Base-by-base conservation (phyloP, 1,140 invertebrate genomes). In the Wasmannia auropunctata region DNA sequence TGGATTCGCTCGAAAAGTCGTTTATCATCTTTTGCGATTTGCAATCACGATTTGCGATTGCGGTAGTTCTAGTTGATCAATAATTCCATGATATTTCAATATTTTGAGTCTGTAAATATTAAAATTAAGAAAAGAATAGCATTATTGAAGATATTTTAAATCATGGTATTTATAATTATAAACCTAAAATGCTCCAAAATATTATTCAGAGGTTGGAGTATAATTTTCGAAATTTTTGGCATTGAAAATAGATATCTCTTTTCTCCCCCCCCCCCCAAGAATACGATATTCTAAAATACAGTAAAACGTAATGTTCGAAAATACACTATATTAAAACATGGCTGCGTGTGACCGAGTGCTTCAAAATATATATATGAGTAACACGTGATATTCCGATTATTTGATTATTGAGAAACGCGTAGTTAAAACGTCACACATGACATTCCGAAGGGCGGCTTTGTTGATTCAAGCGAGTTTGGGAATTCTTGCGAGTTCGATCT, bases 391-490 rank as follows among this genome's bases (percentile, higher is more conserved):
- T 34, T 37, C n/a, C 7, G 28, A 65, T 67, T 51, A 51, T 0
- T 3, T 8, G 40, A 79, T 37, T 79, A 14, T 60, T 8, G 40
- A 34, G 7, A 74, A 34, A 46, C 25, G 25, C 16, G 8, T 7
- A n/a, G n/a, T 28, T 31, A 22, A 70, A 34, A 43, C 1, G 19
- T 0, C n/a, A 8, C 6, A 34, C 25, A 19, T 16, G 40, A n/a
- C n/a, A 19, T 19, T 58, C 37, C 25, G 43, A 58, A 58, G n/a
- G 28, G 5, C 46, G 49, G 85, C 84, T 63, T 90, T 75, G 87
- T 84, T 74, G 88, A 89, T 85, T 89, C 88, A 80, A 54, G 46
- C 86, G 75, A 90, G 81, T 90, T 90, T 81, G 88, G 86, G 77
- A 89, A 90, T 90, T 56, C 75, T 72, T 56, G 84, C 56, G 40